phyloP scores from a whole-genome alignment of 2,797 vertebrate genomes.

The Salarias fasciatus region DNA sequence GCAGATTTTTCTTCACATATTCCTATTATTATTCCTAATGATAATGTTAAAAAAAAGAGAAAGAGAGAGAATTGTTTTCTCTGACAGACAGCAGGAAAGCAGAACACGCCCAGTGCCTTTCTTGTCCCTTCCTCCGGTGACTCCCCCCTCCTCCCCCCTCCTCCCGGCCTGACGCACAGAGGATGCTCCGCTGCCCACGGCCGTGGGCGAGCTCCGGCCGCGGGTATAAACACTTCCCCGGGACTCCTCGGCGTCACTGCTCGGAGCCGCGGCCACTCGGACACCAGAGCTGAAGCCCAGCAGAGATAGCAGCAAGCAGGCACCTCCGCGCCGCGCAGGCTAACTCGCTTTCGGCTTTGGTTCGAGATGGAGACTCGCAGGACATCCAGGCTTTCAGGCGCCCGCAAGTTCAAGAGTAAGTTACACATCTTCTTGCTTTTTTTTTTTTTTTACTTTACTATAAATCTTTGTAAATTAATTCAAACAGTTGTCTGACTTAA shows the following conservation, averaged over 20 bases:
- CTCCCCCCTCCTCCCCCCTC: slow-evolving; percentile 43
- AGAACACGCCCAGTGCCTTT: slow-evolving; percentile 59
- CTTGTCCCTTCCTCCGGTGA: slow-evolving; percentile 71
- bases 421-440: slow-evolving; percentile 8
- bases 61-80: not conserved
- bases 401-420: slow-evolving; percentile 82
- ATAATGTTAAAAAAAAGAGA: no score
- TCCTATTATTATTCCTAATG: no score
- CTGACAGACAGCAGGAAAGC: slow-evolving; percentile 8
- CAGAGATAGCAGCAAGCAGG: slow-evolving; percentile 86
- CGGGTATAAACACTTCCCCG: slow-evolving; percentile 68
- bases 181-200: slow-evolving; percentile 74
- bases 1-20: no score
- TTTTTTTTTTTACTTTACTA: no score
- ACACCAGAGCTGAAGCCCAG: slow-evolving; percentile 80
- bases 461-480: no score
- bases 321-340: slow-evolving; percentile 75
- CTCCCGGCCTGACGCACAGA: slow-evolving; percentile 69
- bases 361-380: slow-evolving; percentile 82
- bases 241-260: slow-evolving; percentile 64
- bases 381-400: slow-evolving; percentile 53
- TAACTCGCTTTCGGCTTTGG: slow-evolving; percentile 88
- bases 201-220: slow-evolving; percentile 59
- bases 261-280: slow-evolving; percentile 69
- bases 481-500: no score